A percentile compares a stretch with the other conserved stretches of the same genome.
Evolutionary conservation across 2,888 invertebrate genomes (phyloP).

Genomic region (Drosophila gaucha): DNA sequence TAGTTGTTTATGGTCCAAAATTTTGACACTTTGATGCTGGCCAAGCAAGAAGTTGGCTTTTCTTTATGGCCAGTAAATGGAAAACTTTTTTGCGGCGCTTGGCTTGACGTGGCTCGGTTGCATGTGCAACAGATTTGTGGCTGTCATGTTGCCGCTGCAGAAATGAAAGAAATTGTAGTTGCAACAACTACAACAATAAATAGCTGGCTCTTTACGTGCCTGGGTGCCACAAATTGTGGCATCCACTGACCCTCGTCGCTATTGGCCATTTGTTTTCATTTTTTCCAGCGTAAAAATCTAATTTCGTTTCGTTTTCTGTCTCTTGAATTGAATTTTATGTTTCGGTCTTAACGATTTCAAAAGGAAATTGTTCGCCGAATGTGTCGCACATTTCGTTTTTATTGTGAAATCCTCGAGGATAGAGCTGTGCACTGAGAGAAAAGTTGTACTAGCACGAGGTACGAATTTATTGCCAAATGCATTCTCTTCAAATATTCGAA

Average conservation of each 20-base stretch:
- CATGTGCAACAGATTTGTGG: constrained; percentile 71
- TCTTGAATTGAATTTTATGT: constrained; percentile 58
- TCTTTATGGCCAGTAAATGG: constrained; percentile 66
- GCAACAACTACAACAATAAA: neutral
- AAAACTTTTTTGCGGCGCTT: constrained; percentile 45
- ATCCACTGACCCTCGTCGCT: constrained; percentile 26
- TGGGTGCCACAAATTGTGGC: constrained; percentile 29
- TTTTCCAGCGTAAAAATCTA: constrained; percentile 13
- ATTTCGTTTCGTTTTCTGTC: constrained; percentile 18
- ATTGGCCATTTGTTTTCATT: constrained; percentile 29
- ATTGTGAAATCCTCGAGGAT: constrained; percentile 5
- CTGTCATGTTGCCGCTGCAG: constrained; percentile 29
- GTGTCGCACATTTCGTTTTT: constrained; percentile 25
- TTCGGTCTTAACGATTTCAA: constrained; percentile 21
- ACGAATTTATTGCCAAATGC: neutral
- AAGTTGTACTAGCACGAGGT: too few relatives aligned
- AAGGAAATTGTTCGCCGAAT: constrained; percentile 13
- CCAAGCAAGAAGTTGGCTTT: constrained; percentile 34
- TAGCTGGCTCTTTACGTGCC: constrained; percentile 46
- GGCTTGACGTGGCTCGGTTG: constrained; percentile 32
- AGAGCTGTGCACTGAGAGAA: neutral
- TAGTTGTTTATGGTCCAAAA: constrained; percentile 47
- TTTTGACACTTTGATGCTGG: constrained; percentile 58
- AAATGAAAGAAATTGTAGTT: too few relatives aligned
- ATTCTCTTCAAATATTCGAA: neutral